Evolutionary conservation across 1,140 invertebrate species (phyloP).

Genomic region (Papilio polyxenes): DNA sequence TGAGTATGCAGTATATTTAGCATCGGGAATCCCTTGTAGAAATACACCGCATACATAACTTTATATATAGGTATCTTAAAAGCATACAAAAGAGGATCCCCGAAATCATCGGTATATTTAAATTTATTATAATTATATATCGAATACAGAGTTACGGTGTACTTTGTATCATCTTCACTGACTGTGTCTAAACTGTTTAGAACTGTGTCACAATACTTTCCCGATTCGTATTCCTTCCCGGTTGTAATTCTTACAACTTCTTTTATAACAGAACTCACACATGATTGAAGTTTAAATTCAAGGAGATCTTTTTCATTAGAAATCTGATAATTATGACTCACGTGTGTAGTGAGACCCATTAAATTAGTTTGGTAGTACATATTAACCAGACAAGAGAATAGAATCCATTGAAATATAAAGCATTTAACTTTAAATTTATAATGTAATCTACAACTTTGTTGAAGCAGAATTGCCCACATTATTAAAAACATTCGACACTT

Average conservation of each 20-base stretch:
- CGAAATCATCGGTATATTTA: conserved; percentile 50
- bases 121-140: conserved; percentile 53
- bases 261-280: background rate
- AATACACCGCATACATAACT: conserved; percentile 55
- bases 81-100: conserved; percentile 45
- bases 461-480: conserved; percentile 52
- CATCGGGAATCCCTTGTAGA: conserved; percentile 66
- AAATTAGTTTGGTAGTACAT: conserved; percentile 45
- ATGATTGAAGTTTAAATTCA: background rate
- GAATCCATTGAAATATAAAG: conserved; percentile 45
- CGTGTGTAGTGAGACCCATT: conserved; percentile 41
- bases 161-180: conserved; percentile 42
- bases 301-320: conserved; percentile 40
- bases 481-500: conserved; percentile 49
- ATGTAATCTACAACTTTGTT: conserved; percentile 44
- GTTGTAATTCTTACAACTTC: background rate
- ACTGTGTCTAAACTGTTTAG: conserved; percentile 54
- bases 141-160: conserved; percentile 45
- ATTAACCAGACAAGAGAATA: conserved; percentile 46
- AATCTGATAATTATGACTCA: conserved; percentile 43
- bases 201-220: conserved; percentile 46
- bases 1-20: conserved; percentile 41
- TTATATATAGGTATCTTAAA: conserved; percentile 51
- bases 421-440: conserved; percentile 31
- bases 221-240: conserved; percentile 5